These are phyloP conservation scores for Haliclystus octoradiatus DNA, from an alignment of 30 jellyfish, hydroid and myxozoan genomes.

Conservation along the genomic window DNA sequence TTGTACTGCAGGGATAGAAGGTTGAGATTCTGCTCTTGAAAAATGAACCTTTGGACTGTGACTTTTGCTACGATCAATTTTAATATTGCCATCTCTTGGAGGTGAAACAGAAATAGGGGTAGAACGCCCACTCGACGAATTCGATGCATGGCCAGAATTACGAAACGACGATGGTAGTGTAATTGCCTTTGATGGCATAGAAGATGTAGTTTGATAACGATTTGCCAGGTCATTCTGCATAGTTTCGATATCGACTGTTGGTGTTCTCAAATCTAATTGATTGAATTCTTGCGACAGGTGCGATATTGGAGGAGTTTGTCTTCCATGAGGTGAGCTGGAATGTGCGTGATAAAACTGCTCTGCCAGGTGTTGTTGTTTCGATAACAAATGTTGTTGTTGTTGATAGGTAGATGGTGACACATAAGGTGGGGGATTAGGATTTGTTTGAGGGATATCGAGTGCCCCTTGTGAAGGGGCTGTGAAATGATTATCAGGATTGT, in stretches of 20 bases:
- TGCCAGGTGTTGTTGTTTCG: neutral
- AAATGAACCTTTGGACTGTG: neutral
- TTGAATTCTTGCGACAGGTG: neutral
- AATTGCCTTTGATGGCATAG: neutral
- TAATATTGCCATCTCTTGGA: neutral
- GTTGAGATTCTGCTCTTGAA: neutral
- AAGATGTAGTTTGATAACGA: neutral
- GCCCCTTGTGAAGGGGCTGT: no score
- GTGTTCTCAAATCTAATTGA: neutral
- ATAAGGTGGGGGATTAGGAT: neutral
- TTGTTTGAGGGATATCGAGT: neutral
- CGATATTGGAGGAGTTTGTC: neutral
- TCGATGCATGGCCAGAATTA: neutral
- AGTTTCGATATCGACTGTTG: neutral
- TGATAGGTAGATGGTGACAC: neutral
- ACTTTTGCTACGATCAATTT: neutral
- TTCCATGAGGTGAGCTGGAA: neutral
- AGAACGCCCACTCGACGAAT: neutral
- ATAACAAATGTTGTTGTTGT: neutral
- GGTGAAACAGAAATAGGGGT: neutral
- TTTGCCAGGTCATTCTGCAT: neutral
- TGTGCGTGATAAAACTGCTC: neutral
- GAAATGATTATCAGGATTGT: no score
- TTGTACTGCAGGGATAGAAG: neutral
- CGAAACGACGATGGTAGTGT: neutral